Evolutionary conservation across 2,113 vertebrate genomes (phyloP), one percentile per base, ranked within the genome.

Genomic region (Synchiropus splendidus): DNA sequence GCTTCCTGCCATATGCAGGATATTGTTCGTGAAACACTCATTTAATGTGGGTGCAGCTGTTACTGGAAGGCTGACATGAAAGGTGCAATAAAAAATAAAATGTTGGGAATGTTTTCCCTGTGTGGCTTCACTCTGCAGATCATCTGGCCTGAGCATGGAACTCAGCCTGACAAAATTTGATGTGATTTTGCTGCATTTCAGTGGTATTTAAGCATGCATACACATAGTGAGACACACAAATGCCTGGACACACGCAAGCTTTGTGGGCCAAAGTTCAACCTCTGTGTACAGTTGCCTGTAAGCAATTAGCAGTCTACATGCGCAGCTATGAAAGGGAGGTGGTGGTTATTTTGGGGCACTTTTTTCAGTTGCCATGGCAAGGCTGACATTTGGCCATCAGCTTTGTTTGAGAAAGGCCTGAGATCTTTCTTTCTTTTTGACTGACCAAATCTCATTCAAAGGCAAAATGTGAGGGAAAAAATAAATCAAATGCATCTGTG

Each of bases 211-310:
- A 84, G 72, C 45, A 50, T 56, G 64, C 50, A n/a, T n/a, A n/a
- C n/a, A n/a, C n/a, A n/a, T n/a, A 56, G 39, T 49, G 38, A 43
- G 41, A 51, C 49, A 37, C 55, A 40, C 45, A 54, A 39, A 38
- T 35, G 11, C 51, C 64, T 40, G 37, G 42, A 55, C 57, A 44
- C 48, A 58, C 54, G 67, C 11, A 65, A 67, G 66, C 75, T 65
- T 61, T 83, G 61, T 87, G 83, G 86, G 78, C 78, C 82, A 88
- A 81, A 88, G 87, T 87, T 88, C 82, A 79, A 75, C 62, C 65
- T 72, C 76, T 75, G 77, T 77, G 70, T 77, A 73, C 78, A 78
- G 47, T 80, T 77, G 73, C 74, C 75, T 58, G 61, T 64, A 70
- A 74, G 75, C 80, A 82, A 84, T 78, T 78, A 79, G 50, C 73